phyloP scores from a whole-genome alignment of 2,797 vertebrate species.

The Morelia viridis region DNA sequence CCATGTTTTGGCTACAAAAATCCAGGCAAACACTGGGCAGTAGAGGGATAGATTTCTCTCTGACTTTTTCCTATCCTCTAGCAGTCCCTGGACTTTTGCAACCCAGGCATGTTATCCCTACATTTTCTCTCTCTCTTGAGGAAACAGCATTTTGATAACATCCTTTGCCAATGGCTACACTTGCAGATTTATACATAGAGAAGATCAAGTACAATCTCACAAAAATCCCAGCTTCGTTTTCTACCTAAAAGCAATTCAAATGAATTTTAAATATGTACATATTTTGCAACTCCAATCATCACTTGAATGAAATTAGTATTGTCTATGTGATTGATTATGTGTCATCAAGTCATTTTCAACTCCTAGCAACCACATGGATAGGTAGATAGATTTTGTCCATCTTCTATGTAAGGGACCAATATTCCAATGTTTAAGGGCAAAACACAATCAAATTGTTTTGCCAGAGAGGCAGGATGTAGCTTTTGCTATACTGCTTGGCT shows the following conservation, averaged over 20 bases:
- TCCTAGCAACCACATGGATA: background rate
- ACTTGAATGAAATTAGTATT: background rate
- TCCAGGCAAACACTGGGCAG: too few species aligned
- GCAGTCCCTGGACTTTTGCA: too few species aligned
- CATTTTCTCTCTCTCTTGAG: conserved; percentile 15
- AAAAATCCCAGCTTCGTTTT: background rate
- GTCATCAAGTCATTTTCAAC: background rate
- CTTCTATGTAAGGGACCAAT: background rate
- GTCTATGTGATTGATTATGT: background rate
- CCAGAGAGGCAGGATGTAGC: too few species aligned
- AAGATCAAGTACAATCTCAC: background rate
- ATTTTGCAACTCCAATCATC: background rate
- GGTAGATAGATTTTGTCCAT: background rate
- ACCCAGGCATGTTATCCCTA: too few species aligned
- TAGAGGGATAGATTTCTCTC: too few species aligned
- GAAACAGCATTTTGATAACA: conserved; percentile 2
- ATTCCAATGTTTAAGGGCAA: background rate
- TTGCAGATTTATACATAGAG: background rate
- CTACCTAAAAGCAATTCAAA: background rate
- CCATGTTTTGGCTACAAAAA: too few species aligned
- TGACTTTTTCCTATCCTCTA: too few species aligned
- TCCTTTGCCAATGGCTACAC: background rate
- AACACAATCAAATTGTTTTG: background rate
- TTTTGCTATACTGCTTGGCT: background rate
- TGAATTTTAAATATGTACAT: background rate